Percentiles rank a stretch among this genome's conserved stretches.
phyloP scores from a whole-genome alignment of 2,797 vertebrate species.

The Emydoidea blandingii region DNA sequence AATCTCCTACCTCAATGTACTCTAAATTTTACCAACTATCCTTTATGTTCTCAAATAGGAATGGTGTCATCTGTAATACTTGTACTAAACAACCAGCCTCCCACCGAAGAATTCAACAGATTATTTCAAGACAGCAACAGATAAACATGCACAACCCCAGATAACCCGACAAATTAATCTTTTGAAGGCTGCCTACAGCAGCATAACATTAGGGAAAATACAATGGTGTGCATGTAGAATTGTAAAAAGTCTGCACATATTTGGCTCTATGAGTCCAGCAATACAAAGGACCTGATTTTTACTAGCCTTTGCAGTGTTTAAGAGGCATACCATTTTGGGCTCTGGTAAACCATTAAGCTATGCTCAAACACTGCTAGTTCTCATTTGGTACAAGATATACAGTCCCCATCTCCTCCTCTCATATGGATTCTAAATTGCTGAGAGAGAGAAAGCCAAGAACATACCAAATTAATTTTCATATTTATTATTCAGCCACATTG shows the following conservation, averaged over 20 bases:
- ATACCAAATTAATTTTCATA: background rate
- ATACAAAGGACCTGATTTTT: background rate
- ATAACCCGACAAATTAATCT: background rate
- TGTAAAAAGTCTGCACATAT: background rate
- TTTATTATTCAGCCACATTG: background rate
- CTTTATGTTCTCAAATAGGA: background rate
- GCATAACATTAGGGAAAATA: background rate
- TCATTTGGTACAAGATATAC: background rate
- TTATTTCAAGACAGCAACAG: background rate
- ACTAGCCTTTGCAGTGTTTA: background rate
- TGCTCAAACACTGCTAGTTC: background rate
- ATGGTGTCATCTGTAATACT: background rate
- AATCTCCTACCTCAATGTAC: background rate
- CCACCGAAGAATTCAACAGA: background rate
- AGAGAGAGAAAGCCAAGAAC: background rate
- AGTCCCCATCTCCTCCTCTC: background rate
- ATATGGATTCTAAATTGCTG: background rate
- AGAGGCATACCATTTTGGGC: background rate
- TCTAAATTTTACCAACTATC: background rate
- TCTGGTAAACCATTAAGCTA: background rate
- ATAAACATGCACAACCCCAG: background rate
- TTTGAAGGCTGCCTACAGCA: background rate
- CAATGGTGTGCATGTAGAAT: background rate
- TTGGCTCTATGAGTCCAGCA: background rate
- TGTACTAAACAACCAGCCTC: accelerated